Base-by-base conservation (phyloP, 1,140 invertebrate genomes). In the Lycorma delicatula region DNA sequence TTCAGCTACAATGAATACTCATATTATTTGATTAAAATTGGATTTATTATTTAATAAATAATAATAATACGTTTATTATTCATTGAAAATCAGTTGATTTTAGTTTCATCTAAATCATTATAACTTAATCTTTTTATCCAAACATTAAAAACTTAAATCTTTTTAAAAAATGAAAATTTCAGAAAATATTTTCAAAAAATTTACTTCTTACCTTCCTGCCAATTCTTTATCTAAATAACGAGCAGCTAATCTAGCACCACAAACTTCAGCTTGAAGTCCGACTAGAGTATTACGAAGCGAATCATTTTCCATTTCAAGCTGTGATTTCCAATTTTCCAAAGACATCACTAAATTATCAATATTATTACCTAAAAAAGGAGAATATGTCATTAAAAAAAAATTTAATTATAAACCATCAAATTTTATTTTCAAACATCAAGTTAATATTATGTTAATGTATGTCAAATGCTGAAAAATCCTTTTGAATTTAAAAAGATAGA, bases 211-310 rank as follows among this genome's bases (percentile, higher is more conserved):
- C 80, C 81, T 78, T 51, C 89, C 89, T 23, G 89, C 87, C 27
- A 92, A 68, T 70, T 91, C 89, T 71, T 92, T 92, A 67, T 92
- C 88, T 51, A 92, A 72, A 71, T 92, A 92, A 69, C 89, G 89
- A 12, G 89, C 87, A 16, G 89, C 87, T 53, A 93, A 72, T 64
- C 86, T 79, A 13, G 89, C 86, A 41, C 87, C 88, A 69, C 85
- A 91, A 0, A 92, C 81, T 74, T 93, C 89, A 29, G 84, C 84
- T 65, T 91, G 86, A 16, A 90, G 68, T 1, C 83, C 80, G 3
- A 87, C 72, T 46, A 89, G 79, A 27, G 84, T 82, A 61, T 83
- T 80, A 28, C 84, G 70, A 11, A 90, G 74, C 20, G 83, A 75
- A 1, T 79, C 76, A 67, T 89, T 90, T 70, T 91, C 88, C 56